phyloP scores from a whole-genome alignment of 2,888 invertebrate genomes.

The Pecten maximus region DNA sequence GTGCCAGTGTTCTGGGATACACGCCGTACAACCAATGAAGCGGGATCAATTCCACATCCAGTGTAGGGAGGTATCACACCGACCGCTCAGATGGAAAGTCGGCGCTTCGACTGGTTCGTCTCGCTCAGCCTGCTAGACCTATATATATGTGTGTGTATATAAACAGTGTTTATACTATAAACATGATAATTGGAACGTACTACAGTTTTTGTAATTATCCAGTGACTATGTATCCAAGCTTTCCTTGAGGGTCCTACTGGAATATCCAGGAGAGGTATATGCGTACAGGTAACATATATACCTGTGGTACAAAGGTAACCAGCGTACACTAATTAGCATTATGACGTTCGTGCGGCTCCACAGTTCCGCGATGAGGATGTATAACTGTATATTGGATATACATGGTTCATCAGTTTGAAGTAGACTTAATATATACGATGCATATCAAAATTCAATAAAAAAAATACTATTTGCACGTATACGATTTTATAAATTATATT shows the following conservation, averaged over 20 bases:
- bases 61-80: not conserved
- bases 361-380: not conserved
- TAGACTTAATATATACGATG: too few relatives aligned
- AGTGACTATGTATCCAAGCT: not conserved
- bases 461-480: too few relatives aligned
- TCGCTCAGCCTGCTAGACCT: not conserved
- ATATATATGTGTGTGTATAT: not conserved
- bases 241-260: not conserved
- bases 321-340: not conserved
- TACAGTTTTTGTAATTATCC: not conserved
- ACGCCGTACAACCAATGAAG: slow-evolving; percentile 4
- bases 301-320: not conserved
- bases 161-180: not conserved
- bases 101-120: not conserved
- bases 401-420: not conserved
- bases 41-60: not conserved
- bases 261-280: not conserved
- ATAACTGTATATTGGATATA: not conserved
- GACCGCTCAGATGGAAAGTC: not conserved
- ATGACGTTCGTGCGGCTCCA: not conserved
- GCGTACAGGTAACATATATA: not conserved
- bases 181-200: not conserved
- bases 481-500: too few relatives aligned
- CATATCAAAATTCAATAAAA: too few relatives aligned
- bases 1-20: slow-evolving; percentile 5